Conservation (phyloP, 2,797 vertebrate genomes). For the Erpetoichthys calabaricus region DNA sequence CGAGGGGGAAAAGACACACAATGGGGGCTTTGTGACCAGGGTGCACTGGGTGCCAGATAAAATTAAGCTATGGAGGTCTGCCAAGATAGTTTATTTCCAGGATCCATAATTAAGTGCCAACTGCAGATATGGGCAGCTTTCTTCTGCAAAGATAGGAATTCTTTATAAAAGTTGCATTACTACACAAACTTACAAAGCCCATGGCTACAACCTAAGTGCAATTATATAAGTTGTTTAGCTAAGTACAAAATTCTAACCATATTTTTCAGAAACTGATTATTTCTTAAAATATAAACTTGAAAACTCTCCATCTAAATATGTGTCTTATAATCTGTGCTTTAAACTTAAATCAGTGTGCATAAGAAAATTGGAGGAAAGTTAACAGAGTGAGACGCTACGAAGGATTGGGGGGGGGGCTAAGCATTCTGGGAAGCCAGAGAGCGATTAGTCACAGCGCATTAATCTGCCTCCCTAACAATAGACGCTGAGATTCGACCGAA, state of each 20-base stretch:
- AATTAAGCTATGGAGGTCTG: conserved; percentile 60
- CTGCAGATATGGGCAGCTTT: conserved; percentile 11
- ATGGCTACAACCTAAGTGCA: no score
- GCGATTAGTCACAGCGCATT: conserved; percentile 97
- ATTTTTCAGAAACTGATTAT: no score
- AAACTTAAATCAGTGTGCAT: not conserved
- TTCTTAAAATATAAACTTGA: no score
- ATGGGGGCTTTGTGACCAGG: conserved; percentile 72
- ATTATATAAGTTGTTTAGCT: no score
- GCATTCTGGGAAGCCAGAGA: conserved; percentile 89
- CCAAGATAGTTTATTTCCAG: conserved; percentile 47
- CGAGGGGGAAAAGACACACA: conserved; percentile 51
- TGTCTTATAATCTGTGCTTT: no score
- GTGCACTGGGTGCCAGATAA: conserved; percentile 54
- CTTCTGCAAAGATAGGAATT: no score
- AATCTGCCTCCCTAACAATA: conserved; percentile 88
- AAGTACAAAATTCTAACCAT: no score
- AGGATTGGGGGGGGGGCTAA: conserved; percentile 35
- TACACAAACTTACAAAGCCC: no score
- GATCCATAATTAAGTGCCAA: conserved; percentile 22
- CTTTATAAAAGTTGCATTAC: no score
- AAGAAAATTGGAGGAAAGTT: conserved; percentile 23
- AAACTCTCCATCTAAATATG: no score
- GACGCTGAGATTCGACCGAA: conserved; percentile 74
- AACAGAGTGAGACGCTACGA: conserved; percentile 21